Percentiles rank a stretch among this genome's conserved stretches.
These are phyloP conservation scores for Lepidocolaptes lacrymiger DNA, from an alignment of 2,797 vertebrate species.

Conservation along the genomic window DNA sequence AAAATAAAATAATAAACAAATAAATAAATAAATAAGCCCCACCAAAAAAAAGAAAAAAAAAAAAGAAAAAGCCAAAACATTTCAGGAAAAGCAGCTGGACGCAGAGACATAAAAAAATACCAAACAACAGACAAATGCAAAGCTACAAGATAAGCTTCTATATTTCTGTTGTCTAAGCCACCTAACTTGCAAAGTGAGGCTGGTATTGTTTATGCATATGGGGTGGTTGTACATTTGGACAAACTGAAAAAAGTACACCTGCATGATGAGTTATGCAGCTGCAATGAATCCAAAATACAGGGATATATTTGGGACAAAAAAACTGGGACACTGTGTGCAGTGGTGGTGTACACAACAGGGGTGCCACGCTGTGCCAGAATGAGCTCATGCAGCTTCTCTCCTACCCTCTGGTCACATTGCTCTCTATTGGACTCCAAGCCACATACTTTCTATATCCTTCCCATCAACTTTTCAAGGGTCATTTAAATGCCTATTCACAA, in stretches of 20 bases:
- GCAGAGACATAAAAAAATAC: neutral
- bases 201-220: neutral
- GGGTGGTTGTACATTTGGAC: neutral
- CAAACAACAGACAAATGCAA: neutral
- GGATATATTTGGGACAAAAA: neutral
- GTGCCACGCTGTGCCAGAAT: neutral
- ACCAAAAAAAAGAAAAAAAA: too few species aligned
- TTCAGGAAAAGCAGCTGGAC: neutral
- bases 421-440: neutral
- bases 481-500: neutral
- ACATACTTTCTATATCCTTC: neutral
- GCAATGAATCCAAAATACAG: neutral
- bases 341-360: neutral
- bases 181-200: neutral
- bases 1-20: too few species aligned
- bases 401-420: neutral
- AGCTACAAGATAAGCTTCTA: accelerated
- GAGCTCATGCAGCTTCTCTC: neutral
- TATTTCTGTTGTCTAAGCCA: neutral
- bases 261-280: neutral
- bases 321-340: neutral
- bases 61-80: accelerated
- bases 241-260: neutral
- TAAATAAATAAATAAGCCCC: too few species aligned
- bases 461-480: neutral